Base-by-base conservation (phyloP, 2,797 vertebrate genomes). In the Sebastes wilsoni region DNA sequence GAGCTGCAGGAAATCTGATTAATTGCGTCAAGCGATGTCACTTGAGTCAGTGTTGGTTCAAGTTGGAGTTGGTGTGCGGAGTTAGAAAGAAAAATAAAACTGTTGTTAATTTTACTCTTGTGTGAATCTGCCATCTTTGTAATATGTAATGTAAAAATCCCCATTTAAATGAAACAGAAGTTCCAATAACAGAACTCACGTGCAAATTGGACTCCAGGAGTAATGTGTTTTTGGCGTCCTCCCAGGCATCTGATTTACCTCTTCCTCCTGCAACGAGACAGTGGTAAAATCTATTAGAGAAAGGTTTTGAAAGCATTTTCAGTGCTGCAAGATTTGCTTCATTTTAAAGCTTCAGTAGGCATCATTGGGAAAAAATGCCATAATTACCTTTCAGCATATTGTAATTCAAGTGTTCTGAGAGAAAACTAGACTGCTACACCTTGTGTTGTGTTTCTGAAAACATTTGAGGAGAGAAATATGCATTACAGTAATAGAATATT, bases 201-300 rank as follows among this genome's bases (percentile, higher is more conserved):
- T 75, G 32, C 13, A 75, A 79, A 81, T 42, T 54, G 66, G 55
- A 66, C 73, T 34, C 69, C 36, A 42, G 69, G 68, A 78, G 66
- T 46, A 72, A 58, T 67, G 62, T 65, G 55, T 76, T 38, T 62
- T 68, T 72, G 8, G 62, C 54, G 32, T 72, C 70, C 72, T 58
- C 55, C 13, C 2, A 5, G 61, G 16, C 16, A n/a, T 83, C 75
- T 6, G n/a, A 70, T 67, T 66, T 70, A 58, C 61, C 49, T 84
- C 84, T 75, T 88, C 75, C 30, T 66, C 75, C 89, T 90, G 87
- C 16, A 89, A 88, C 10, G 55, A 86, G 8, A 32, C 54, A 71
- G 34, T 34, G 65, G 56, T 66, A 22, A 49, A 60, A 84, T 78
- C 76, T 72, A 66, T 58, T n/a, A 49, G 42, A 71, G 22, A 30